Percentiles rank a stretch among this genome's conserved stretches.
Conservation (phyloP, 2,113 vertebrate genomes). For the Acanthochromis polyacanthus region DNA sequence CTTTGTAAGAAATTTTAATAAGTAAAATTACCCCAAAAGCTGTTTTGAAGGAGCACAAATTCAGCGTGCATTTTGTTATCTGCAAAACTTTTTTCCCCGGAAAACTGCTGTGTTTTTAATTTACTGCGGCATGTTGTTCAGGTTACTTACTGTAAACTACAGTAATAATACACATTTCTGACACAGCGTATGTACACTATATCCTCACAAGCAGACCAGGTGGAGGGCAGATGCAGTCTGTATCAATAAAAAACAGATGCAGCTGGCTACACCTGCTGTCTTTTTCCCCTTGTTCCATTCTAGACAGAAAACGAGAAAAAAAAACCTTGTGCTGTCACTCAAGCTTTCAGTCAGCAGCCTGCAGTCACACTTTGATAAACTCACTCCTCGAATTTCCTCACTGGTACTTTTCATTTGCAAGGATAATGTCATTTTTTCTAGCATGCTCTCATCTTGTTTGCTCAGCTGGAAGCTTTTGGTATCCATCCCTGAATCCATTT, state of each 20-base stretch:
- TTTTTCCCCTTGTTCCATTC: slow-evolving; percentile 40
- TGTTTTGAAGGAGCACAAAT: not conserved
- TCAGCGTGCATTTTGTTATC: slow-evolving; percentile 1
- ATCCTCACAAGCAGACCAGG: slow-evolving; percentile 44
- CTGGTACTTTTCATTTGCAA: slow-evolving; percentile 53
- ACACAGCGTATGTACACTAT: slow-evolving; percentile 45
- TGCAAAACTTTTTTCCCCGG: slow-evolving; percentile 3
- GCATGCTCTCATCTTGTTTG: slow-evolving; percentile 61
- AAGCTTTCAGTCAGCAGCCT: slow-evolving; percentile 65
- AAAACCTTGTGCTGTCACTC: slow-evolving; percentile 65
- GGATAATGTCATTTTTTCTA: slow-evolving; percentile 42
- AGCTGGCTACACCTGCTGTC: slow-evolving; percentile 57
- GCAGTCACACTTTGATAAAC: slow-evolving; percentile 75
- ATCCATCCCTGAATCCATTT: slow-evolving; percentile 55
- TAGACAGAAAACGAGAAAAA: slow-evolving; percentile 52
- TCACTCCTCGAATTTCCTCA: slow-evolving; percentile 53
- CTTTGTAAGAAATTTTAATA: slow-evolving; percentile 25
- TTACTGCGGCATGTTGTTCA: slow-evolving; percentile 16
- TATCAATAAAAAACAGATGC: slow-evolving; percentile 82
- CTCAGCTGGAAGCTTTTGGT: slow-evolving; percentile 67
- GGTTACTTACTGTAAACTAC: slow-evolving; percentile 33
- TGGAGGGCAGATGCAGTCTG: slow-evolving; percentile 56
- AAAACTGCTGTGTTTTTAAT: not conserved
- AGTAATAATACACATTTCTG: slow-evolving; percentile 35
- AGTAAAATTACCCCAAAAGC: slow-evolving; percentile 23